phyloP scores from a whole-genome alignment of 2,113 vertebrate species.

The Corapipo altera region DNA sequence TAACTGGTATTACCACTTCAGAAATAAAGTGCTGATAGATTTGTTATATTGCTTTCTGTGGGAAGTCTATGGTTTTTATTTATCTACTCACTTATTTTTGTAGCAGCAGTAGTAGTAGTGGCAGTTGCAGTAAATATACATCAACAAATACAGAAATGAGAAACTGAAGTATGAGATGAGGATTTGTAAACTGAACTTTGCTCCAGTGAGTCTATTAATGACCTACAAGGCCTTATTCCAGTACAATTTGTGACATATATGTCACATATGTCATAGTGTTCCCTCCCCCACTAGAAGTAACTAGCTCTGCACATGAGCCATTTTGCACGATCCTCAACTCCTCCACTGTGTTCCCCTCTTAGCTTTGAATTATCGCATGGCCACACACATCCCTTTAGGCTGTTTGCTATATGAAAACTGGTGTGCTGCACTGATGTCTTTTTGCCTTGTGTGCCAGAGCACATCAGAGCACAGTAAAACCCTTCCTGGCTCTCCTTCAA shows the following conservation, averaged over 20 bases:
- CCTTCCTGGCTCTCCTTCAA: not conserved
- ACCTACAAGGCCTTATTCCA: not conserved
- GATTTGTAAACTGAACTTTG: not conserved
- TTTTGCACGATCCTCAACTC: not conserved
- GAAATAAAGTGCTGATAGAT: not conserved
- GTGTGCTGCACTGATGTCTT: not conserved
- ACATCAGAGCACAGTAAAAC: not conserved
- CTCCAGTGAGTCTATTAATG: not conserved
- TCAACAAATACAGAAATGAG: not conserved
- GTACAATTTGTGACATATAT: not conserved
- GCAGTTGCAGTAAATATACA: not conserved
- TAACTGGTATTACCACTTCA: not conserved
- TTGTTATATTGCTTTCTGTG: not conserved
- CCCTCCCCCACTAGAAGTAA: not conserved
- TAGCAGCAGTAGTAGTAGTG: not conserved
- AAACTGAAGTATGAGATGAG: not conserved
- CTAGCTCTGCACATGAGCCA: not conserved
- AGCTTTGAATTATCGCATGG: not conserved
- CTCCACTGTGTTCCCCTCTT: not conserved
- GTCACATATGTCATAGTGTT: not conserved
- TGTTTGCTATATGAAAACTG: accelerated
- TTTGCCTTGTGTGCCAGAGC: not conserved
- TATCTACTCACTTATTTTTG: not conserved
- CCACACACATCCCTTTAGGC: too few species aligned
- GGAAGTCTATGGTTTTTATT: not conserved